Base-by-base conservation (phyloP, 2,113 vertebrate species). In the Natator depressus region DNA sequence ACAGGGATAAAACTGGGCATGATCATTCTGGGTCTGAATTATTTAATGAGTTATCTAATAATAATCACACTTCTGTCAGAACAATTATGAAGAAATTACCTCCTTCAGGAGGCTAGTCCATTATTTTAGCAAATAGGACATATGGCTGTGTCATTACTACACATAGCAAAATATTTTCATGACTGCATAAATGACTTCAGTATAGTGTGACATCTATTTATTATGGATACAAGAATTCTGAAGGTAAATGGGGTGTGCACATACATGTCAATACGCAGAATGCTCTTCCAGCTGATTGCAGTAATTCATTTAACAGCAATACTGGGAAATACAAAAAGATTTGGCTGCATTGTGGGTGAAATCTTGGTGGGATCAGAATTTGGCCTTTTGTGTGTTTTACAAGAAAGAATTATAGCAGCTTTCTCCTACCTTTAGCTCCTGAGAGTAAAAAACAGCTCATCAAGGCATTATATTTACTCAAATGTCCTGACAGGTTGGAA, bases 71-170 rank as follows among this genome's bases (percentile, higher is more conserved):
- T 24, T 91, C 62, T 95, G 89, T 42, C 31, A 90, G 54, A 0
- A 1, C 24, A 0, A 1, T 78, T 93, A 80, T 16, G 42, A 94
- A 87, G 85, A 93, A 91, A 93, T 42, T 47, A 85, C 46, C 93
- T 82, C 47, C 24, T 24, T 25, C 42, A n/a, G 54, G 62, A 91
- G 31, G 10, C 10, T 8, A 91, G 20, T 0, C 1, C 35, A 29
- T 79, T 89, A 4, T 91, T 94, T 76, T 42, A 82, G 57, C 42
- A 84, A 82, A 87, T 31, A 81, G 78, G 86, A 88, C 54, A 87
- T 69, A 49, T 1, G 27, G 88, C n/a, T 16, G 54, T 82, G 42
- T 50, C 54, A 65, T 75, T 94, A 76, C 50, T 96, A 72, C 1
- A 59, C 10, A 5, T 14, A 78, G 29, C 16, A 76, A 92, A 94